phyloP scores from a whole-genome alignment of 2,888 invertebrate species.

The Ennomos quercinarius region DNA sequence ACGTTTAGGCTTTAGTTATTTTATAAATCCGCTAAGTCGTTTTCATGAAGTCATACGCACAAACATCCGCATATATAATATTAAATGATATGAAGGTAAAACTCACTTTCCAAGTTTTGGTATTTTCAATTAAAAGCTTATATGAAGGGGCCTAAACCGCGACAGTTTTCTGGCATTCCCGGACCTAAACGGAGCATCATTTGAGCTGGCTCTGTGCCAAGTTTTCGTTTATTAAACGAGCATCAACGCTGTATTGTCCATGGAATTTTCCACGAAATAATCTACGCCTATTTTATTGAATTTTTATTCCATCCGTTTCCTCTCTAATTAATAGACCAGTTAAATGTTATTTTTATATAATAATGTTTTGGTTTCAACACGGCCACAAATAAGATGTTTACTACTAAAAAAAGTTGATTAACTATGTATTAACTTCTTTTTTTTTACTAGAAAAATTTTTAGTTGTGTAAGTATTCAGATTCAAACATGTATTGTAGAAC shows the following conservation, averaged over 20 bases:
- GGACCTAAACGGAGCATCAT: slow-evolving; percentile 2
- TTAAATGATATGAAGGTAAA: too few species aligned
- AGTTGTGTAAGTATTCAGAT: too few species aligned
- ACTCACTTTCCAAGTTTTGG: neutral
- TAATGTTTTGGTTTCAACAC: slow-evolving; percentile 19
- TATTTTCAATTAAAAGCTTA: slow-evolving; percentile 22
- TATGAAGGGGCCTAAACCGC: slow-evolving; percentile 2
- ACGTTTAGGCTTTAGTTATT: too few species aligned
- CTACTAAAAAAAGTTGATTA: slow-evolving; percentile 1
- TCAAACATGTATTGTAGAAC: too few species aligned
- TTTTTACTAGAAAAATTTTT: too few species aligned
- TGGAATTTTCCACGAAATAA: slow-evolving; percentile 19
- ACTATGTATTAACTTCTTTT: too few species aligned
- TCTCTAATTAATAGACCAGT: slow-evolving; percentile 22
- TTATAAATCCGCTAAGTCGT: too few species aligned
- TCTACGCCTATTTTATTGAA: slow-evolving; percentile 25
- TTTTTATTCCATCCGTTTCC: slow-evolving; percentile 36
- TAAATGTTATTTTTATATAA: neutral
- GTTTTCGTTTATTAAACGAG: slow-evolving; percentile 23
- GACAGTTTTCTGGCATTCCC: slow-evolving; percentile 23
- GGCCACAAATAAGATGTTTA: slow-evolving; percentile 18
- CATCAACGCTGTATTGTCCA: slow-evolving; percentile 17
- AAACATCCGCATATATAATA: too few species aligned
- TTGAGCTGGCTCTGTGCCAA: slow-evolving; percentile 27
- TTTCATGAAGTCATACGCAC: too few species aligned